A percentile compares a stretch with the other conserved stretches of the same genome.
Conservation (phyloP, 2,113 vertebrate genomes). For the Neotoma lepida region DNA sequence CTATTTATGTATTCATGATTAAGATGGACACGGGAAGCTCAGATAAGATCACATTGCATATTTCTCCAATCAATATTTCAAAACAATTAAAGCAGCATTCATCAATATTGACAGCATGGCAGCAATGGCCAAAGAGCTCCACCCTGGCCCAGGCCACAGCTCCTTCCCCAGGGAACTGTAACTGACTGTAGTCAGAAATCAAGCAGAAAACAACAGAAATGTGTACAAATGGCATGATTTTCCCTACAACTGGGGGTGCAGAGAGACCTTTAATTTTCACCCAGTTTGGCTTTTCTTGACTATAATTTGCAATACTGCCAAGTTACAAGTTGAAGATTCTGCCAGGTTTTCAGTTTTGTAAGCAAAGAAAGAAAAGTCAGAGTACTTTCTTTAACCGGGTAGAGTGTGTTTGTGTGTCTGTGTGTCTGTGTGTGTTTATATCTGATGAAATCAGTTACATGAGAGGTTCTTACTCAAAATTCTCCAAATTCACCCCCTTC, state of each 20-base stretch:
- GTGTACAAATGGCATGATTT: conserved; percentile 42
- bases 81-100: conserved; percentile 30
- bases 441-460: conserved; percentile 46
- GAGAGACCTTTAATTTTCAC: conserved; percentile 67
- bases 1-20: conserved; percentile 45
- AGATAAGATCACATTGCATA: conserved; percentile 29
- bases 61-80: conserved; percentile 51
- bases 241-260: conserved; percentile 36
- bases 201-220: conserved; percentile 45
- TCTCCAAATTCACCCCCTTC: background rate
- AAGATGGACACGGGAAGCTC: conserved; percentile 5
- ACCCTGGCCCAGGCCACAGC: background rate
- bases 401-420: background rate
- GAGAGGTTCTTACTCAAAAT: conserved; percentile 45
- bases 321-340: conserved; percentile 72
- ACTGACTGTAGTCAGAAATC: conserved; percentile 58
- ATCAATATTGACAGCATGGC: conserved; percentile 1
- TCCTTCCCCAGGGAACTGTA: background rate
- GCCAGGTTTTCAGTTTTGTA: conserved; percentile 69
- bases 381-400: conserved; percentile 36
- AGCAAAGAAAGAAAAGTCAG: conserved; percentile 64
- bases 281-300: conserved; percentile 66
- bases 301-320: conserved; percentile 65
- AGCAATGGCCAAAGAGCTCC: background rate
- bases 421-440: conserved; percentile 7